Percentiles rank a stretch among this genome's conserved stretches.
Conservation (phyloP, 2,113 vertebrate species). For the Sakesphorus luctuosus region DNA sequence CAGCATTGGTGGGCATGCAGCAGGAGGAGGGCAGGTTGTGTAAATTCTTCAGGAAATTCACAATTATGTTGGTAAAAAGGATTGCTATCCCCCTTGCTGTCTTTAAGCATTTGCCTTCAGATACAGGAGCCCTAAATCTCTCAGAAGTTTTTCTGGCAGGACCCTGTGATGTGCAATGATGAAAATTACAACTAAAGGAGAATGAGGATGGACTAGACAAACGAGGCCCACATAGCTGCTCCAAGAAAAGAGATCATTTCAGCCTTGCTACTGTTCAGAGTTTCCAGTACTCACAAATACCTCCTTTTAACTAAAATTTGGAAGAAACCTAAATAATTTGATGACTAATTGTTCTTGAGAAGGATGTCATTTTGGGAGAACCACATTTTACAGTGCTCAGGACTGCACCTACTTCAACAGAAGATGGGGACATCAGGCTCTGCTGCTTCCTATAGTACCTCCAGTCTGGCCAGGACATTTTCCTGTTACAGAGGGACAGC, state of each 20-base stretch:
- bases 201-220: background rate
- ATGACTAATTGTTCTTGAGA: background rate
- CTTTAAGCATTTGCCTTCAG: background rate
- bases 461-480: background rate
- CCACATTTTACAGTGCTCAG: background rate
- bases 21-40: background rate
- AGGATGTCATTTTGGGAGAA: background rate
- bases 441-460: background rate
- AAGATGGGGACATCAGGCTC: background rate
- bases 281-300: background rate
- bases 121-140: background rate
- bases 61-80: background rate
- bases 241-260: background rate
- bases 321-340: background rate
- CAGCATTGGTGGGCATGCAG: background rate
- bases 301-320: background rate
- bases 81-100: background rate
- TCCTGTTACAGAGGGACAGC: too few relatives aligned
- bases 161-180: background rate
- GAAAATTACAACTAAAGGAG: background rate
- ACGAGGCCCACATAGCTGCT: rapidly evolving
- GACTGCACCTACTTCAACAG: background rate
- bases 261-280: background rate
- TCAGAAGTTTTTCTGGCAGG: background rate
- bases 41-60: background rate